These are phyloP conservation scores for Bucco capensis DNA, from an alignment of 2,113 vertebrate species.

Conservation along the genomic window DNA sequence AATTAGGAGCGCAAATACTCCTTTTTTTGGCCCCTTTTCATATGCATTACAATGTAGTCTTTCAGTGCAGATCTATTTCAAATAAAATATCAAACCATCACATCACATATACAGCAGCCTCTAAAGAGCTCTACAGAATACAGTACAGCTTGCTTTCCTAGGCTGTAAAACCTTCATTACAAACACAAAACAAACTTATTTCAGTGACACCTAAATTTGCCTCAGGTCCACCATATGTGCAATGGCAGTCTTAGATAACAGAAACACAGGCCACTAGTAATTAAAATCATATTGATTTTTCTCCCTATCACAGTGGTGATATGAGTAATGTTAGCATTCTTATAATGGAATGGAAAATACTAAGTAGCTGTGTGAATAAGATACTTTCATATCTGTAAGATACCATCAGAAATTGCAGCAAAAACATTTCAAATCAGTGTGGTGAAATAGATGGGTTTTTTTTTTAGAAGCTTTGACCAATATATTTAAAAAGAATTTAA, in stretches of 20 bases:
- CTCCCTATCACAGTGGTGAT: not conserved
- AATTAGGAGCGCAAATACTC: not conserved
- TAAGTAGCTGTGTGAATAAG: not conserved
- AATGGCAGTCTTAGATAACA: not conserved
- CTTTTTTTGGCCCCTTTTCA: not conserved
- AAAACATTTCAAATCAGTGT: not conserved
- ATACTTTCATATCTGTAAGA: not conserved
- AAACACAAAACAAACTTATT: not conserved
- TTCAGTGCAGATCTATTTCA: not conserved
- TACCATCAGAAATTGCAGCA: not conserved
- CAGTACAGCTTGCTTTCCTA: not conserved
- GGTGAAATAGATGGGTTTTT: fast-evolving
- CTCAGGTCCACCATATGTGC: not conserved
- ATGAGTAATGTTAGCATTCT: not conserved
- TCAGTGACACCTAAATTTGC: not conserved
- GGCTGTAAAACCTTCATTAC: not conserved
- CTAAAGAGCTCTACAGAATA: not conserved
- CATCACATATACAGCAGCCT: not conserved
- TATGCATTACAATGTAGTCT: not conserved
- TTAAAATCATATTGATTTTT: constrained; percentile 45
- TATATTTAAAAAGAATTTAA: not conserved
- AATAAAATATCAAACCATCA: not conserved
- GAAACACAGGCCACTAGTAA: not conserved
- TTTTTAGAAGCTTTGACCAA: not conserved
- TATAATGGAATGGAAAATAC: not conserved